Conservation (phyloP, 2,113 vertebrate genomes). For the Oncorhynchus kisutch region DNA sequence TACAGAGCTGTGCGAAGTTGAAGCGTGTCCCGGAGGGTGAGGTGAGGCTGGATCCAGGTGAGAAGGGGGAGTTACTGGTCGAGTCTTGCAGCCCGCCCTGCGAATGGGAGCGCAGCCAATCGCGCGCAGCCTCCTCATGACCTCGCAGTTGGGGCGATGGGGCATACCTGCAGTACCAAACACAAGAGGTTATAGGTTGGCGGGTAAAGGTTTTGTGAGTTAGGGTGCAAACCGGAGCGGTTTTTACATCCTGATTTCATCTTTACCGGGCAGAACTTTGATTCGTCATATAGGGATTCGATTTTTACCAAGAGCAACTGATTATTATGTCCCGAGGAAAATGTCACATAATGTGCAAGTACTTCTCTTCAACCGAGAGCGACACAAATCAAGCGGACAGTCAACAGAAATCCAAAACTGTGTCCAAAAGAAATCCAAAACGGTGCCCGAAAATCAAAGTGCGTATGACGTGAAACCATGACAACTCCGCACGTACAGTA, state of each 20-base stretch:
- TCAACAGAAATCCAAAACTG: too few species aligned
- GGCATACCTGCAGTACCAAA: slow-evolving; percentile 77
- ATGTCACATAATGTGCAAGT: neutral
- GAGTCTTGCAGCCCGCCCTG: slow-evolving; percentile 93
- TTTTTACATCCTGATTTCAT: too few species aligned
- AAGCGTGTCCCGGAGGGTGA: slow-evolving; percentile 94
- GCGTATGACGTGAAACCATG: slow-evolving; percentile 12
- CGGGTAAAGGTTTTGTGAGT: neutral
- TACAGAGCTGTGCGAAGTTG: slow-evolving; percentile 94
- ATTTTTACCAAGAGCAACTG: too few species aligned
- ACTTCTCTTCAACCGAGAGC: slow-evolving; percentile 33
- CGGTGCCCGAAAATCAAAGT: slow-evolving; percentile 21
- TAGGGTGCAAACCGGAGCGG: neutral
- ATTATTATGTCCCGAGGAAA: too few species aligned
- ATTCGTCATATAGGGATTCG: too few species aligned
- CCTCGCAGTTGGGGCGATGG: slow-evolving; percentile 88
- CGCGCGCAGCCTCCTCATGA: slow-evolving; percentile 89
- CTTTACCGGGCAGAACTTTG: too few species aligned
- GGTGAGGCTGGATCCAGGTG: slow-evolving; percentile 91
- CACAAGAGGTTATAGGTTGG: slow-evolving; percentile 1
- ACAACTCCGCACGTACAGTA: too few species aligned
- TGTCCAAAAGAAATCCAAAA: slow-evolving; percentile 1
- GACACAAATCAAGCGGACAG: slow-evolving; percentile 30
- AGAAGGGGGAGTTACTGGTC: slow-evolving; percentile 88
- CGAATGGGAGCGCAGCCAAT: slow-evolving; percentile 95